Conservation (phyloP, 2,888 invertebrate genomes). For the Epinotia nisella region DNA sequence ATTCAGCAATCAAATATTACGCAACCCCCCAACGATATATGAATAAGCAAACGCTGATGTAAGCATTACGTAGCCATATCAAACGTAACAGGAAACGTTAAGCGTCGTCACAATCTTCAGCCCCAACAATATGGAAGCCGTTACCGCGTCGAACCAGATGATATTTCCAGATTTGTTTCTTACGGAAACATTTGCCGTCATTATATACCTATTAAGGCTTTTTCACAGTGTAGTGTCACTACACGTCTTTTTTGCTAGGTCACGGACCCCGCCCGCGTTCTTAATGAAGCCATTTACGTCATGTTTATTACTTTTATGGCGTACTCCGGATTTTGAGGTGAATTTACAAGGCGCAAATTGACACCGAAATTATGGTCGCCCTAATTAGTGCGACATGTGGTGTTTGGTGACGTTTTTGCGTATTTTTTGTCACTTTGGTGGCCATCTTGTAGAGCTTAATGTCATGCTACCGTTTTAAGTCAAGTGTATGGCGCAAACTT, state of each 20-base stretch:
- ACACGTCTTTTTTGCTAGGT: slow-evolving; percentile 76
- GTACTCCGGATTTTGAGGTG: slow-evolving; percentile 77
- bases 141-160: slow-evolving; percentile 67
- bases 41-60: slow-evolving; percentile 33
- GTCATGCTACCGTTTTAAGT: slow-evolving; percentile 43
- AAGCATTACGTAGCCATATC: slow-evolving; percentile 37
- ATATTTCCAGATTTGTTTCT: slow-evolving; percentile 71
- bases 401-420: slow-evolving; percentile 52
- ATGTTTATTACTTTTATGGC: slow-evolving; percentile 82
- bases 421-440: slow-evolving; percentile 41
- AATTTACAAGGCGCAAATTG: slow-evolving; percentile 82
- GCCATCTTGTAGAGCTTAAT: slow-evolving; percentile 39
- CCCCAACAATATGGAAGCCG: slow-evolving; percentile 63
- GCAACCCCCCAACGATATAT: slow-evolving; percentile 23
- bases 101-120: slow-evolving; percentile 56
- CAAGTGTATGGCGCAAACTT: slow-evolving; percentile 21
- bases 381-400: slow-evolving; percentile 72
- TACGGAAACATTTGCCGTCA: slow-evolving; percentile 75
- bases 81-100: slow-evolving; percentile 47
- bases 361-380: slow-evolving; percentile 69
- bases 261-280: slow-evolving; percentile 71
- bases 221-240: slow-evolving; percentile 59
- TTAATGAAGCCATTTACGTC: slow-evolving; percentile 83
- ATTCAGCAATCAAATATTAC: slow-evolving; percentile 19
- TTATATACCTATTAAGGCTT: slow-evolving; percentile 80